Conservation (phyloP, 2,113 vertebrate genomes). For the Notothenia coriiceps region DNA sequence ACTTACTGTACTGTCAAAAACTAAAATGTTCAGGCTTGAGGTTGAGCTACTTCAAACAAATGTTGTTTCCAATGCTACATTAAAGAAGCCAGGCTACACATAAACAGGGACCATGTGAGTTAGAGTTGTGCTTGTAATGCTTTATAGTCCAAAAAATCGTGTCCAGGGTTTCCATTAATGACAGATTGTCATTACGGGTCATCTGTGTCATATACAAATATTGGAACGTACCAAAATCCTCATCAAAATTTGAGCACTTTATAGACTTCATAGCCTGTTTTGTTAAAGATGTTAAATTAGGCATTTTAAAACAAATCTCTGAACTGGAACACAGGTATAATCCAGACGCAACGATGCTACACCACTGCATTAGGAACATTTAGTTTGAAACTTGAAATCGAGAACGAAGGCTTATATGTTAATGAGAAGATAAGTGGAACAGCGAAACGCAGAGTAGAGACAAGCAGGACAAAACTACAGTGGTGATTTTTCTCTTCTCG, state of each 20-base stretch:
- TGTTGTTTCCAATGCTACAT: constrained; percentile 32
- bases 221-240: constrained; percentile 11
- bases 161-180: constrained; percentile 44
- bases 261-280: constrained; percentile 44
- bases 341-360: constrained; percentile 20
- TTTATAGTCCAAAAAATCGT: constrained; percentile 48
- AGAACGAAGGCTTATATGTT: constrained; percentile 24
- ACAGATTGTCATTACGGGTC: constrained; percentile 42
- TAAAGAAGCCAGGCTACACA: constrained; percentile 27
- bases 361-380: constrained; percentile 21
- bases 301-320: constrained; percentile 34
- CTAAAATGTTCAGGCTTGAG: not conserved
- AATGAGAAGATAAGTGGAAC: constrained; percentile 16
- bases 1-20: not conserved
- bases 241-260: constrained; percentile 68
- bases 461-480: constrained; percentile 53
- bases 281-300: constrained; percentile 16
- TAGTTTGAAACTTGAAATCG: constrained; percentile 54
- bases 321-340: constrained; percentile 47
- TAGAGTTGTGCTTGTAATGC: constrained; percentile 49
- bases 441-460: constrained; percentile 30
- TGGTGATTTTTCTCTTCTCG: constrained; percentile 84
- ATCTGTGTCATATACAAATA: constrained; percentile 46
- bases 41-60: not conserved
- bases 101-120: constrained; percentile 58